A percentile compares a stretch with the other conserved stretches of the same genome.
These are phyloP conservation scores for Dolomedes plantarius DNA, from an alignment of 2,888 invertebrate genomes.

Conservation along the genomic window DNA sequence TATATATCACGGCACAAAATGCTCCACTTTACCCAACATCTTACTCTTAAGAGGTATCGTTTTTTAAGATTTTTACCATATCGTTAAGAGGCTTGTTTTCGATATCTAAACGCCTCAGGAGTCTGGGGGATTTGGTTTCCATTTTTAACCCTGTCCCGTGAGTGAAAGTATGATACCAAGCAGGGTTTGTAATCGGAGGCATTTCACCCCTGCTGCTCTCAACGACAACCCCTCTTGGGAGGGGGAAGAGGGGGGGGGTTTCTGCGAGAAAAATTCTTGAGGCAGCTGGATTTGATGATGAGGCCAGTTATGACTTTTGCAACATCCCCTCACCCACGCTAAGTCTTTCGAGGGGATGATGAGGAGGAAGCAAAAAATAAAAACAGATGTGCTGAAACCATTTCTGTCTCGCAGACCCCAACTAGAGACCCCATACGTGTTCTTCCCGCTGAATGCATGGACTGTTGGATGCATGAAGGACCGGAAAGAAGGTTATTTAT, in stretches of 20 bases:
- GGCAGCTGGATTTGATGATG: constrained; percentile 67
- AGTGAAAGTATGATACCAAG: constrained; percentile 20
- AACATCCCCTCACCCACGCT: constrained; percentile 59
- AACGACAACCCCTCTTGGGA: neutral
- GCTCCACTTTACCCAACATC: neutral
- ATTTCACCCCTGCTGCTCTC: constrained; percentile 19
- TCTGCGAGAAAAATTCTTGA: constrained; percentile 18
- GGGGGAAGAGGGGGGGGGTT: no score
- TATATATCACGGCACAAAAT: no score
- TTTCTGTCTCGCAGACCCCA: constrained; percentile 42
- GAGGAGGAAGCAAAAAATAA: constrained; percentile 25
- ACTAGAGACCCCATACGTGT: constrained; percentile 15
- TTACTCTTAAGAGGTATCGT: neutral
- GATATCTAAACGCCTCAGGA: neutral
- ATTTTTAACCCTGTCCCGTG: constrained; percentile 26
- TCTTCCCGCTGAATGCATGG: constrained; percentile 32
- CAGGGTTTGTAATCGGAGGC: constrained; percentile 33
- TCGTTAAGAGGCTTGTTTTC: neutral
- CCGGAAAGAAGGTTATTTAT: constrained; percentile 68
- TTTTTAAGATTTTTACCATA: neutral
- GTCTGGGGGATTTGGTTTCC: neutral
- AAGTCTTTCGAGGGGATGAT: constrained; percentile 20
- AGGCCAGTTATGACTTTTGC: constrained; percentile 68
- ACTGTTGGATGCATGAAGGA: constrained; percentile 29
- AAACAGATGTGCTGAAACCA: constrained; percentile 61